Evolutionary conservation across 2,888 invertebrate species (phyloP).

Genomic region (Parthenolecanium corni): DNA sequence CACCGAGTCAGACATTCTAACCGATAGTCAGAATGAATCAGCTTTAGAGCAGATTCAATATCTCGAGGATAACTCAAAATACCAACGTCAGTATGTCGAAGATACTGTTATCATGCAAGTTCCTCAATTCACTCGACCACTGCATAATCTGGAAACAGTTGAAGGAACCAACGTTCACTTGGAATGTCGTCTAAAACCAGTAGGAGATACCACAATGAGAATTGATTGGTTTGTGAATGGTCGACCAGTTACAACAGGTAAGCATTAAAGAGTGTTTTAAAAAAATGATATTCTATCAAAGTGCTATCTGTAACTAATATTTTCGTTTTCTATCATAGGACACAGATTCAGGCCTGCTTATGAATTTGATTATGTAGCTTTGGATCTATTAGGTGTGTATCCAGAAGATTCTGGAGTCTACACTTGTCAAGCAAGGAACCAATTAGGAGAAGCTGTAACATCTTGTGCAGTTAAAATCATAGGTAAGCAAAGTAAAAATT

Average conservation of each 20-base stretch:
- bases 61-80: slow-evolving; percentile 67
- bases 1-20: slow-evolving; percentile 66
- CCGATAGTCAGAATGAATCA: slow-evolving; percentile 83
- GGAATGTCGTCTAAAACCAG: slow-evolving; percentile 80
- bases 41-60: slow-evolving; percentile 84
- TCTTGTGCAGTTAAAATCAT: slow-evolving; percentile 80
- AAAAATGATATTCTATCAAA: too few species aligned
- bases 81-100: slow-evolving; percentile 58
- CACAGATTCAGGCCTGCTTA: slow-evolving; percentile 83
- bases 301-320: neutral
- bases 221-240: slow-evolving; percentile 97
- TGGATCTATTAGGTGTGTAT: slow-evolving; percentile 90
- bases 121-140: slow-evolving; percentile 73
- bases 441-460: slow-evolving; percentile 86
- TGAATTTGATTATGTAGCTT: slow-evolving; percentile 93
- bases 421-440: slow-evolving; percentile 88
- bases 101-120: slow-evolving; percentile 73
- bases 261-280: slow-evolving; percentile 29
- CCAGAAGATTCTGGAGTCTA: slow-evolving; percentile 96
- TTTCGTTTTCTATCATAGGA: slow-evolving; percentile 12
- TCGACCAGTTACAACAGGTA: slow-evolving; percentile 77
- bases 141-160: slow-evolving; percentile 80
- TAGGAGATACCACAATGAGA: slow-evolving; percentile 81
- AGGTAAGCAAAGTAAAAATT: slow-evolving; percentile 36
- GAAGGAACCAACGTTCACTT: slow-evolving; percentile 86